A percentile compares a stretch with the other conserved stretches of the same genome.
phyloP scores from a whole-genome alignment of 1,140 invertebrate species.

The Asbolus verrucosus region DNA sequence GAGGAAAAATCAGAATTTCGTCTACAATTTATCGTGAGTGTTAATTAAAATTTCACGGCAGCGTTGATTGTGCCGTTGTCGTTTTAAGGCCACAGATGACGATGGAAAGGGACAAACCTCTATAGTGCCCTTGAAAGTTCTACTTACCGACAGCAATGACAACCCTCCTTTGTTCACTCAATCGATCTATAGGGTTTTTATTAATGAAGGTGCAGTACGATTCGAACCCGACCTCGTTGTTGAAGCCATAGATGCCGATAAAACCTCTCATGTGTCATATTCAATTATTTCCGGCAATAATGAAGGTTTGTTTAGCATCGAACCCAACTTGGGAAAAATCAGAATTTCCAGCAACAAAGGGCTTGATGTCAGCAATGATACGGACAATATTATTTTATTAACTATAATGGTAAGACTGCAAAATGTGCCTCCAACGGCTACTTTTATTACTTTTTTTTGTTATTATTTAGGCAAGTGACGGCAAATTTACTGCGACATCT shows the following conservation, averaged over 20 bases:
- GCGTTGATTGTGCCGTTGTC: not conserved
- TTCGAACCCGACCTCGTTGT: conserved; percentile 83
- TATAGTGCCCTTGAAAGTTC: conserved; percentile 83
- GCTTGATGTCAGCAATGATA: conserved; percentile 73
- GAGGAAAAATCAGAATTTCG: conserved; percentile 87
- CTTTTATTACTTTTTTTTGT: not conserved
- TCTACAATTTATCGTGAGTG: conserved; percentile 82
- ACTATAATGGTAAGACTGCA: conserved; percentile 67
- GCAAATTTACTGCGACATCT: conserved; percentile 76
- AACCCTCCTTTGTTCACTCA: conserved; percentile 83
- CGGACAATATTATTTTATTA: conserved; percentile 69
- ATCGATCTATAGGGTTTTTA: conserved; percentile 79
- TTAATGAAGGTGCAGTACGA: conserved; percentile 85
- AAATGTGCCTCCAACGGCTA: not conserved
- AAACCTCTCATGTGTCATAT: conserved; percentile 84
- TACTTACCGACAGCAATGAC: conserved; percentile 87
- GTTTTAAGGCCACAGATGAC: conserved; percentile 82
- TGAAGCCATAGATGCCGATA: conserved; percentile 83
- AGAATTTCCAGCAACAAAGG: conserved; percentile 72
- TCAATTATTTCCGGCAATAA: conserved; percentile 76
- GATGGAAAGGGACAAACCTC: conserved; percentile 81
- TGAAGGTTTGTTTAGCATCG: conserved; percentile 76
- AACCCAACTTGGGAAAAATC: conserved; percentile 77
- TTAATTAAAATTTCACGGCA: conserved; percentile 16
- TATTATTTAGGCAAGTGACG: conserved; percentile 79